These are phyloP conservation scores for Sceloporus tristichus DNA, from an alignment of 2,113 vertebrate genomes.

Conservation along the genomic window DNA sequence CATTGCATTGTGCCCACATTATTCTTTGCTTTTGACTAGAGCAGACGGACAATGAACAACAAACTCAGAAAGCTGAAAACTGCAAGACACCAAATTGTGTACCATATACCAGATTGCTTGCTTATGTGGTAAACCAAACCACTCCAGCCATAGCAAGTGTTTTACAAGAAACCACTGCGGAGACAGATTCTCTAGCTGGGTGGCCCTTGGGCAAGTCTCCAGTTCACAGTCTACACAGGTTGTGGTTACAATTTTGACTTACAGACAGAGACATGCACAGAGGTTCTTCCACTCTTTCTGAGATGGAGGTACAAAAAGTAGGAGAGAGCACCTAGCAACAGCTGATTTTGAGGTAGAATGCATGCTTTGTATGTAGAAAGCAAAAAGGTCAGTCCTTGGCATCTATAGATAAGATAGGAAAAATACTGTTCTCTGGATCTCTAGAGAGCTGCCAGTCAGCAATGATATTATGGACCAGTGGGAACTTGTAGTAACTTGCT, in stretches of 20 bases:
- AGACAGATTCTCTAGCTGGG: not conserved
- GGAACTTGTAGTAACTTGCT: not conserved
- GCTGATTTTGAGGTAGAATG: not conserved
- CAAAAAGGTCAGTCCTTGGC: not conserved
- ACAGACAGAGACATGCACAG: not conserved
- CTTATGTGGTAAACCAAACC: conserved; percentile 11
- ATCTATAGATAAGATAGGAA: not conserved
- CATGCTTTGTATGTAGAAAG: not conserved
- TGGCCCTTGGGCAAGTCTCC: not conserved
- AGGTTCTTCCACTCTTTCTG: not conserved
- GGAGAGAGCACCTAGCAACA: not conserved
- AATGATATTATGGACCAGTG: not conserved
- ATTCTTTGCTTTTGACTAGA: not conserved
- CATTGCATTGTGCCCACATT: not conserved
- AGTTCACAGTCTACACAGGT: not conserved
- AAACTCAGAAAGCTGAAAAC: not conserved
- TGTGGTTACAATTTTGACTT: not conserved
- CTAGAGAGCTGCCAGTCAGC: not conserved
- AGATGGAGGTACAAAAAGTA: no score
- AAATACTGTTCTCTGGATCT: not conserved
- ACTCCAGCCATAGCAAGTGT: not conserved
- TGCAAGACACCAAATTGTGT: not conserved
- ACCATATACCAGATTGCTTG: not conserved
- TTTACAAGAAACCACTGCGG: not conserved
- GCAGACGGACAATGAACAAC: not conserved